Evolutionary conservation across 2,113 vertebrate species (phyloP).

Genomic region (Heliornis fulica): DNA sequence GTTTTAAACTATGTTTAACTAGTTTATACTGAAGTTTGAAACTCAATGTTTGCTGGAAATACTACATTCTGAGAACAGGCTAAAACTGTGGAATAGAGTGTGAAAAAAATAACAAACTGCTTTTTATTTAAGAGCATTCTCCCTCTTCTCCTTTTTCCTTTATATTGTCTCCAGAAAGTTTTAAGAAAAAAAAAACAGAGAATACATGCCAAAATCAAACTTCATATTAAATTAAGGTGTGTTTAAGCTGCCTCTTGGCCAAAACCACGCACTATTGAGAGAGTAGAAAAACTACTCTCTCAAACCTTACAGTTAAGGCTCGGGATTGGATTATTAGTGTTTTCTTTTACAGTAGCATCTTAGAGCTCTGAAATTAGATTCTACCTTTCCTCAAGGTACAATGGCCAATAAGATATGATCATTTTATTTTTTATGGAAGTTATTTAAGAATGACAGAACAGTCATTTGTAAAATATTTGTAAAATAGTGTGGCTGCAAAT

Average conservation of each 20-base stretch:
- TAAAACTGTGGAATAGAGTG: not conserved
- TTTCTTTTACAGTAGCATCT: not conserved
- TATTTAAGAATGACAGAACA: not conserved
- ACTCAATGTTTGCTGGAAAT: not conserved
- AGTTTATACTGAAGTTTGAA: not conserved
- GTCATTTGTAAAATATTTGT: not conserved
- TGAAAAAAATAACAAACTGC: not conserved
- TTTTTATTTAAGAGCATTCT: not conserved
- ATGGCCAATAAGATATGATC: not conserved
- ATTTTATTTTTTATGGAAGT: not conserved
- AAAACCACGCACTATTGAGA: not conserved
- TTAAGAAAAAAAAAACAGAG: not conserved
- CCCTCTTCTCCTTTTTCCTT: not conserved
- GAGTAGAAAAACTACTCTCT: not conserved
- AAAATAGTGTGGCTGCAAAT: not conserved
- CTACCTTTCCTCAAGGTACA: not conserved
- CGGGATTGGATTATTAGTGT: not conserved
- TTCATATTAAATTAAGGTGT: not conserved
- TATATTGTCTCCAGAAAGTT: not conserved
- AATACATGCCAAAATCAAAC: not conserved
- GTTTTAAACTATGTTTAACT: not conserved
- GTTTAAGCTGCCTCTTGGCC: not conserved
- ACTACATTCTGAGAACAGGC: not conserved
- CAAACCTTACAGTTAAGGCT: not conserved
- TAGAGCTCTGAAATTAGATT: not conserved